Evolutionary conservation across 2,888 invertebrate species (phyloP), one percentile per base, ranked within the genome.

Genomic region (Ernsta delagoae): DNA sequence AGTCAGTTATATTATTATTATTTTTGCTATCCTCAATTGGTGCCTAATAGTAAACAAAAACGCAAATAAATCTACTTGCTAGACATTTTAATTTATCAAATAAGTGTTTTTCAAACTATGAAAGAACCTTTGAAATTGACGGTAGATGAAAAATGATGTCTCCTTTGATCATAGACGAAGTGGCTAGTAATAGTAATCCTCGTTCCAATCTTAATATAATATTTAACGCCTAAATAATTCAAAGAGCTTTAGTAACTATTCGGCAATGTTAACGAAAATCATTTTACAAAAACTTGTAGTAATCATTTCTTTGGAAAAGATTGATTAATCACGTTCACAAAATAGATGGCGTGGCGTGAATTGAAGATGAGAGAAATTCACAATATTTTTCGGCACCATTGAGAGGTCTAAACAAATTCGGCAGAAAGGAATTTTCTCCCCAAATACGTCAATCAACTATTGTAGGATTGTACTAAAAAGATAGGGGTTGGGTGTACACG

Each of bases 361-460:
- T 62, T 54, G 45, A 74, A 76, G 77, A 80, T 78, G 78, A 80
- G 79, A 56, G 80, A 78, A 78, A 75, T 73, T 80, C 83, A 80
- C 81, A 83, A 85, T 85, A 87, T 68, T 84, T 83, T 75, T 84
- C 80, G 81, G 77, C 77, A 74, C 78, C 73, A 83, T 86, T 85
- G 83, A 82, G 77, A 79, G 82, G 77, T 84, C 86, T 87, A 86
- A 88, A 85, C 86, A 89, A 89, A 88, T 86, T 88, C 83, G 78
- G 73, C 79, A 80, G 81, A 86, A 86, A 81, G 81, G 80, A 84
- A 84, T 84, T 85, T 83, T 81, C 83, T 84, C 78, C 77, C 80
- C 80, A 74, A 83, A 84, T 81, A 85, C 82, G 88, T 88, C 88
- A 87, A 88, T 89, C 88, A 87, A 86, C 83, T 87, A 85, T 84